Evolutionary conservation across 30 jellyfish, hydroid and myxozoan genomes (phyloP).

Genomic region (Hydractinia echinata): DNA sequence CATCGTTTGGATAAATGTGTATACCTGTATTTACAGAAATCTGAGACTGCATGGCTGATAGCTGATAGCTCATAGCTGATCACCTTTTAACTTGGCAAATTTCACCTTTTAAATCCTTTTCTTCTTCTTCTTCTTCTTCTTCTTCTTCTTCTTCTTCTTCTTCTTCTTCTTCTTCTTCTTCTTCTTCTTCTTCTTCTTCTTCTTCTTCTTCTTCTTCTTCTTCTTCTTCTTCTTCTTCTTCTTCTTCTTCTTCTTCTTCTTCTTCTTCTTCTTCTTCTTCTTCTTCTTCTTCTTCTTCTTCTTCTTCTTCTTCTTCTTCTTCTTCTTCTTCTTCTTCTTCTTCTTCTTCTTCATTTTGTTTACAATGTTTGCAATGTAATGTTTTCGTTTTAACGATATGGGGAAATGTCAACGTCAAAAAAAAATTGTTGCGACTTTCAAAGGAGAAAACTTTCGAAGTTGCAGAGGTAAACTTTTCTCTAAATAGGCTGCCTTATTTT

Average conservation of each 20-base stretch:
- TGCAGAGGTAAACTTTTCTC: no score
- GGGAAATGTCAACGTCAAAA: no score
- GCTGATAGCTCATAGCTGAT: background rate
- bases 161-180: background rate
- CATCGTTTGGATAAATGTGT: no score
- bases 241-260: background rate
- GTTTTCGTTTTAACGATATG: background rate
- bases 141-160: background rate
- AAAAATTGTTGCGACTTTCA: no score
- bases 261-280: conserved; percentile 14
- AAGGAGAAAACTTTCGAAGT: no score
- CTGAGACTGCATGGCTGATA: background rate
- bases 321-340: conserved; percentile 10
- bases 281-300: conserved; percentile 22
- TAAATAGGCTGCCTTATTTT: no score
- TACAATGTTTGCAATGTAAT: background rate
- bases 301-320: background rate
- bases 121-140: background rate
- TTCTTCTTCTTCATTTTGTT: background rate
- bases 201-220: background rate
- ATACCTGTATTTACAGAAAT: no score
- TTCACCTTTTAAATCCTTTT: background rate
- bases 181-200: background rate
- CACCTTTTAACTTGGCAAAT: background rate
- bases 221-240: background rate